Base-by-base conservation (phyloP, 2,797 vertebrate genomes). In the Aotus griseimembra region DNA sequence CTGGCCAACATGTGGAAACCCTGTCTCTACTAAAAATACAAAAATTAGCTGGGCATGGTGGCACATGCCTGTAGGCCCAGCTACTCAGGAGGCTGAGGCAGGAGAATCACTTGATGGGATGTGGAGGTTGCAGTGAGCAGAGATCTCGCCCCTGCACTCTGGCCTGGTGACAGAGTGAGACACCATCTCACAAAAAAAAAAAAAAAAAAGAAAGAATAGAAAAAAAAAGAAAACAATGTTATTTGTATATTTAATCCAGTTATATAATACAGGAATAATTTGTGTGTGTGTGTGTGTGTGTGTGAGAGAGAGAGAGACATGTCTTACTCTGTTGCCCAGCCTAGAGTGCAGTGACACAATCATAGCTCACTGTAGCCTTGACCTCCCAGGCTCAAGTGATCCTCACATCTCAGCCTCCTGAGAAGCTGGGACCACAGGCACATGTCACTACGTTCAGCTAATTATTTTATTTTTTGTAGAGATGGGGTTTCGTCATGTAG, bases 241-340 rank as follows among this genome's bases (percentile, higher is more conserved):
- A 79, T 89, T n/a, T 84, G 30, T 55, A 88, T 86, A 83, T 72
- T 85, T 88, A 94, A 70, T 58, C 48, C 41, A 94, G 50, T 52
- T 33, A 90, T 55, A 48, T 39, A 39, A 93, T 61, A 22, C 26
- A 90, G 46, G 30, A 94, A 67, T n/a, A 61, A 64, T 39, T 72
- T 70, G 41, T 20, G 2, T 70, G 10, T 22, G 8, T 67, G 17
- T n/a, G 36, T 36, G n/a, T 22, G 33, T 20, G 2, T 70, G 5
- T 22, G 17, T n/a, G 36, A 36, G 36, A 36, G 36, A 36, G 36
- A 36, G 36, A 36, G 36, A 36, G 33, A 36, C 19, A 11, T 36
- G n/a, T 70, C n/a, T 70, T 36, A 70, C 67, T 36, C 67, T 36
- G n/a, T 70, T 36, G 9, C 67, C 67, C 19, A 70, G 67, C 19